Percentiles rank a stretch among this genome's conserved stretches.
Evolutionary conservation across 53 echinoderm and acorn worm genomes (phyloP).

Genomic region (Crossaster papposus): DNA sequence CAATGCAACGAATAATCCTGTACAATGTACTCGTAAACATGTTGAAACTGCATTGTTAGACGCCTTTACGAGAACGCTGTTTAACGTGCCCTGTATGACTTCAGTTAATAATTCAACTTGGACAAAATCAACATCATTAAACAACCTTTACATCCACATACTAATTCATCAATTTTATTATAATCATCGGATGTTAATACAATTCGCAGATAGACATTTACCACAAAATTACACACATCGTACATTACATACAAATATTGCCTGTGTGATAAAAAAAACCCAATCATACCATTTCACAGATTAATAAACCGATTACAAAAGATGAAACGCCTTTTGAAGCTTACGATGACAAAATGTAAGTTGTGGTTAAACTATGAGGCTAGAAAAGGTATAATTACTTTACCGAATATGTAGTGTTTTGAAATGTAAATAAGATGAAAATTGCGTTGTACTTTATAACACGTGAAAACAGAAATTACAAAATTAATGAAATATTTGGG

Average conservation of each 20-base stretch:
- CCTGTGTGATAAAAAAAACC: not conserved
- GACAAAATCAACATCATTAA: not conserved
- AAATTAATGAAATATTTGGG: too few species aligned
- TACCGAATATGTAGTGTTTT: too few species aligned
- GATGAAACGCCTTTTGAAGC: not conserved
- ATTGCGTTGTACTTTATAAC: too few species aligned
- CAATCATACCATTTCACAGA: not conserved
- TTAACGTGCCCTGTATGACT: too few species aligned
- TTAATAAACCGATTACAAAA: not conserved
- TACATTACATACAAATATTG: constrained; percentile 12
- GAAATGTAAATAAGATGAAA: too few species aligned
- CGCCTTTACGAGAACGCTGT: too few species aligned
- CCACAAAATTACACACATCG: constrained; percentile 2
- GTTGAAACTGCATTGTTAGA: not conserved
- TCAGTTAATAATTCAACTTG: too few species aligned
- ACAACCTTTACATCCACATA: not conserved
- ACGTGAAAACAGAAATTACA: too few species aligned
- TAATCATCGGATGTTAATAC: not conserved
- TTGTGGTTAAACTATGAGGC: too few species aligned
- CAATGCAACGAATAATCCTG: too few species aligned
- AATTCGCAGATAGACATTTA: not conserved
- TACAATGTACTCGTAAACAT: too few species aligned
- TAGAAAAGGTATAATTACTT: too few species aligned
- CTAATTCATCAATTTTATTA: not conserved
- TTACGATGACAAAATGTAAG: not conserved